Base-by-base conservation (phyloP, 2,797 vertebrate species). In the Pampus argenteus region DNA sequence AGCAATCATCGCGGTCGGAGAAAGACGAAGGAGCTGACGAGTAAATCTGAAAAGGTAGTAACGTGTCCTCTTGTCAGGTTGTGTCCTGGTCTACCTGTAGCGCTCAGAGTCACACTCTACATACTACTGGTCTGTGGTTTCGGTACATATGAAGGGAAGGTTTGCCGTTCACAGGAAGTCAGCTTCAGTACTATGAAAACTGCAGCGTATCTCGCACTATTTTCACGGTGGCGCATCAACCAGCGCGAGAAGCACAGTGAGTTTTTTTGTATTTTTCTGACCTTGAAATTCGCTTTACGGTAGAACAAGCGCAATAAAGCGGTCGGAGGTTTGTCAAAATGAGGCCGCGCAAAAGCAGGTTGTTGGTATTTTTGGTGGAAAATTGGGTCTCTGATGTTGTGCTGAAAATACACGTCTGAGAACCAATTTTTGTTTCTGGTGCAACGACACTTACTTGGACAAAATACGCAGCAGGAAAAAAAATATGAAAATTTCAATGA, bases 1-100 rank as follows among this genome's bases (percentile, higher is more conserved):
- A 36, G 0, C 64, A 94, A 94, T 95, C 85, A 84, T 96, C 25
- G 1, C 69, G 54, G 22, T 61, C 3, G 2, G 5, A 44, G 31
- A 36, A 44, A 11, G 29, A 42, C 8, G 9, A 47, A 61, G 28
- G 47, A 54, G 23, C n/a, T 0, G 22, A 38, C 78, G 93, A 44
- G 28, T 4, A 4, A 20, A 49, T 26, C 13, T 36, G 20, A 36
- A 4, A 11, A 17, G 0, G 14, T 57, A 49, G 2, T 52, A 25
- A 26, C 8, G n/a, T 3, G 1, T 31, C 2, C 9, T 29, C 11
- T 23, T 54, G 9, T 40, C 44, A n/a, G 44, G 2, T 15, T 50
- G n/a, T 9, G 31, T 2, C 34, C 23, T 72, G 7, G 14, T 23
- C 40, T 5, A 25, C 18, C 23, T 42, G 7, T 10, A 11, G 14